Evolutionary conservation across 64 coral and sea anemone species (phyloP).

Genomic region (Montipora sp.): DNA sequence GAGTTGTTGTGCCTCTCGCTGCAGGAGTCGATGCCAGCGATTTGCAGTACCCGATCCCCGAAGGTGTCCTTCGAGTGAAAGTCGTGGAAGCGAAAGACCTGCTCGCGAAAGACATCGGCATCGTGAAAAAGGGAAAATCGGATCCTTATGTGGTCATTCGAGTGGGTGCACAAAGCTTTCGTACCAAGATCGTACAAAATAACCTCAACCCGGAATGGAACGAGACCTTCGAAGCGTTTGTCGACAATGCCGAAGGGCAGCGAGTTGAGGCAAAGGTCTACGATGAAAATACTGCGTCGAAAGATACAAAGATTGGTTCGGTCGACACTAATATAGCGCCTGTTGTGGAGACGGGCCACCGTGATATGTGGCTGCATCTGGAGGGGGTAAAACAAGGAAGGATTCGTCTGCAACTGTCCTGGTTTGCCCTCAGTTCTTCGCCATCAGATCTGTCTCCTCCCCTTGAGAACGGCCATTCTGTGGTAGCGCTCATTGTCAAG

Average conservation of each 20-base stretch:
- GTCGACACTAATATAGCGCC: constrained; percentile 73
- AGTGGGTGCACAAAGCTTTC: constrained; percentile 92
- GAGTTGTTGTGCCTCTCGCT: constrained; percentile 80
- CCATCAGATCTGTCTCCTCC: constrained; percentile 57
- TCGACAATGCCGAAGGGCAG: constrained; percentile 90
- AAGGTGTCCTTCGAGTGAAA: constrained; percentile 88
- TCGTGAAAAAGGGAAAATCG: constrained; percentile 70
- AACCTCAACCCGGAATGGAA: constrained; percentile 90
- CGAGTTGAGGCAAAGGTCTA: constrained; percentile 72
- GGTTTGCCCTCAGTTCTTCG: constrained; percentile 68
- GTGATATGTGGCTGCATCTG: constrained; percentile 90
- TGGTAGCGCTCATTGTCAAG: constrained; percentile 85
- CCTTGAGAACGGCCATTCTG: constrained; percentile 45
- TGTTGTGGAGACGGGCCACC: constrained; percentile 68
- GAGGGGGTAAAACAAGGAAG: constrained; percentile 89
- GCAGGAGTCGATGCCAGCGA: constrained; percentile 85
- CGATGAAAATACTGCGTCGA: constrained; percentile 83
- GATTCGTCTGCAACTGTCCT: constrained; percentile 67
- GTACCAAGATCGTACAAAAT: constrained; percentile 73
- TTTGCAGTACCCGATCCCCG: constrained; percentile 91
- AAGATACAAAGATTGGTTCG: constrained; percentile 83
- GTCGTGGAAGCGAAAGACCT: constrained; percentile 83
- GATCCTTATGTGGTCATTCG: constrained; percentile 85
- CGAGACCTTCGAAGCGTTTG: constrained; percentile 88
- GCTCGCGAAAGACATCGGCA: constrained; percentile 69